Conservation (phyloP, 2,888 invertebrate genomes). For the Nymphalis urticae region DNA sequence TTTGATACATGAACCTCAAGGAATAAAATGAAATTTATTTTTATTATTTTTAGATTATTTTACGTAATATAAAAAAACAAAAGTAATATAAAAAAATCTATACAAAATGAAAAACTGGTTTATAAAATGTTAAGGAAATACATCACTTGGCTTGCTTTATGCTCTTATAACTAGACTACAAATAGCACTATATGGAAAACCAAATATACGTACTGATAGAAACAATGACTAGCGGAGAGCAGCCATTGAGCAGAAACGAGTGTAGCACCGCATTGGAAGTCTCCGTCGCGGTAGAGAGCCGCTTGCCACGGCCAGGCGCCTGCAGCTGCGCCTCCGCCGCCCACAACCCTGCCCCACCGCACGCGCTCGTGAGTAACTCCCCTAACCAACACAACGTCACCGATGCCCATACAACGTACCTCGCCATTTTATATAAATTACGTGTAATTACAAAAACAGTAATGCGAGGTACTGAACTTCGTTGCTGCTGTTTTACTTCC, state of each 20-base stretch:
- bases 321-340: slow-evolving; percentile 87
- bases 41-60: no score
- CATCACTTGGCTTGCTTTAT: no score
- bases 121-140: no score
- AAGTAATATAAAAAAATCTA: no score
- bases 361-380: slow-evolving; percentile 63
- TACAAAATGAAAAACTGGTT: no score
- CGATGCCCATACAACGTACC: slow-evolving; percentile 32
- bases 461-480: slow-evolving; percentile 4
- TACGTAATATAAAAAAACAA: no score
- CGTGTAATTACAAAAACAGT: neutral
- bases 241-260: slow-evolving; percentile 87
- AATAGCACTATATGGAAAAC: neutral
- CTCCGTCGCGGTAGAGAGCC: slow-evolving; percentile 91
- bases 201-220: slow-evolving; percentile 84
- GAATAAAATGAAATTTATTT: no score
- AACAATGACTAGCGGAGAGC: slow-evolving; percentile 90
- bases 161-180: neutral
- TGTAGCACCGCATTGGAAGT: slow-evolving; percentile 91
- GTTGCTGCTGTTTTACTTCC: no score
- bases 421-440: slow-evolving; percentile 11
- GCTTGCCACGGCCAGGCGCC: slow-evolving; percentile 94
- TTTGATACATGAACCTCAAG: no score
- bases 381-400: slow-evolving; percentile 43
- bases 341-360: slow-evolving; percentile 87